Evolutionary conservation across 2,888 invertebrate species (phyloP).

Genomic region (Cephalotes varians): DNA sequence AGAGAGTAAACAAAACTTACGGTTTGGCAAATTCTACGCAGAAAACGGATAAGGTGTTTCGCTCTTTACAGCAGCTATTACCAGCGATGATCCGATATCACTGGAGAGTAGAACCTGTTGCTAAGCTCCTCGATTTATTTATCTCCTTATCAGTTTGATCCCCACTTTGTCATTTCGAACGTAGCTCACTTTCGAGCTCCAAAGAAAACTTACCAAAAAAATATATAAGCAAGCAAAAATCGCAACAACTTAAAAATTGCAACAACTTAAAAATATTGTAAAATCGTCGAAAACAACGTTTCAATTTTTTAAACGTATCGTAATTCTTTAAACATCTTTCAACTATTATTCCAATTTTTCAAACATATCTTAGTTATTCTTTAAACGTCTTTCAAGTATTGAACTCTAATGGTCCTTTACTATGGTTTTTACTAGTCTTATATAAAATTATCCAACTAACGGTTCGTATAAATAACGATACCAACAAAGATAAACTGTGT

Average conservation of each 20-base stretch:
- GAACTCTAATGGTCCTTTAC: background rate
- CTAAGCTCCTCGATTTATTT: background rate
- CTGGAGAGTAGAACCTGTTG: too few relatives aligned
- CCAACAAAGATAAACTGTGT: background rate
- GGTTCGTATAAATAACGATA: background rate
- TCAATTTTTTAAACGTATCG: background rate
- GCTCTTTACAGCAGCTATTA: too few relatives aligned
- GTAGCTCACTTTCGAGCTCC: background rate
- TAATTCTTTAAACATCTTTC: background rate
- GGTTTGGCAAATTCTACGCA: too few relatives aligned
- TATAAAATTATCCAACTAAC: background rate
- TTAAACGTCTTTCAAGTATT: background rate
- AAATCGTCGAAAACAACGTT: background rate
- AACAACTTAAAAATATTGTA: too few relatives aligned
- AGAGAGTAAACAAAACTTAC: too few relatives aligned
- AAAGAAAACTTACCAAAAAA: background rate
- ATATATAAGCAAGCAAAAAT: background rate
- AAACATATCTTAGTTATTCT: background rate
- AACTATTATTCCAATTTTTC: background rate
- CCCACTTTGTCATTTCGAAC: background rate
- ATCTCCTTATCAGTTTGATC: background rate
- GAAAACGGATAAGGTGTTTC: too few relatives aligned
- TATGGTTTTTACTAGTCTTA: background rate
- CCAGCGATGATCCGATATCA: too few relatives aligned
- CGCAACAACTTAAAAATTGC: too few relatives aligned